phyloP scores from a whole-genome alignment of 2,797 vertebrate species.

The Ctenosaura bakeri region DNA sequence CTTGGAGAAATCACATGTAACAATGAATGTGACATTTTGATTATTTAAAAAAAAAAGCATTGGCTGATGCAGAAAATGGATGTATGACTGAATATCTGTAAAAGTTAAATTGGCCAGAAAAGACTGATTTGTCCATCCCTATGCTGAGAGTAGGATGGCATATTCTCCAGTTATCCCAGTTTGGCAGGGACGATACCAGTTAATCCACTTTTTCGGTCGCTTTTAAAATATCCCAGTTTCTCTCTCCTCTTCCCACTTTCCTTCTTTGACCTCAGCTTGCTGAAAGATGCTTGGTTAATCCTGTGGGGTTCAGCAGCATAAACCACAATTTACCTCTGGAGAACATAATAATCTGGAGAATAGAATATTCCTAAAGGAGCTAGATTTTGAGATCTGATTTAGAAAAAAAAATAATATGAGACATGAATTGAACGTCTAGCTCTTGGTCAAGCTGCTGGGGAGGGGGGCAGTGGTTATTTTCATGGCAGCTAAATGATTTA shows the following conservation, averaged over 20 bases:
- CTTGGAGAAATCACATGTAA: not conserved
- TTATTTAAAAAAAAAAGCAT: too few relatives aligned
- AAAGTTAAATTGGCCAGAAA: not conserved
- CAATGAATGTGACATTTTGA: not conserved
- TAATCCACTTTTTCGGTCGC: too few relatives aligned
- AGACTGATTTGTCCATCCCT: not conserved
- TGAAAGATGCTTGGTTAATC: not conserved
- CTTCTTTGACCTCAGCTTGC: not conserved
- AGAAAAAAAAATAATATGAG: not conserved
- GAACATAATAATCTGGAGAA: not conserved
- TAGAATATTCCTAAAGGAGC: not conserved
- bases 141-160: not conserved
- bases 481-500: constrained; percentile 65
- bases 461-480: constrained; percentile 30
- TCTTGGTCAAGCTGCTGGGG: not conserved
- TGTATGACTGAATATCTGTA: not conserved
- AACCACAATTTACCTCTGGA: not conserved
- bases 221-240: too few relatives aligned
- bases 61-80: not conserved
- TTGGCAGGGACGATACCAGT: too few relatives aligned
- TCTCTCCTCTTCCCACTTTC: too few relatives aligned
- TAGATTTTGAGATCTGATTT: not conserved
- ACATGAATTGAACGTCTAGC: not conserved
- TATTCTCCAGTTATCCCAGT: too few relatives aligned
- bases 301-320: not conserved